These are phyloP conservation scores for Ceyx cyanopectus DNA, from an alignment of 2,113 vertebrate species.

Conservation along the genomic window DNA sequence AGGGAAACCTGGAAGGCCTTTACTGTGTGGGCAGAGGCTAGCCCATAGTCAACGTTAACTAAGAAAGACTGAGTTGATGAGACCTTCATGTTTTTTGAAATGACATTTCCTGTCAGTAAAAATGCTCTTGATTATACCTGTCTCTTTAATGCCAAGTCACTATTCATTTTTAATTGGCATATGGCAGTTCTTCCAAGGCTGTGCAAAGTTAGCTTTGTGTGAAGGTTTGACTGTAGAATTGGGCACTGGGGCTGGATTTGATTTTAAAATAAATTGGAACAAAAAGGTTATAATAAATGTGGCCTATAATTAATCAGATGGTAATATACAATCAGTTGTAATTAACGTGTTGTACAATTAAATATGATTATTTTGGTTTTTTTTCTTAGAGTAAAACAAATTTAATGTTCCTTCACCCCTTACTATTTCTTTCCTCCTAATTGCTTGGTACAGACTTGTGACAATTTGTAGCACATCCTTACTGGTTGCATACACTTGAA, in stretches of 20 bases:
- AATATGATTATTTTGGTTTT: not conserved
- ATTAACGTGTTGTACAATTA: not conserved
- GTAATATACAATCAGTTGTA: not conserved
- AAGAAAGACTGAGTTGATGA: not conserved
- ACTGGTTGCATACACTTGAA: not conserved
- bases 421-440: not conserved
- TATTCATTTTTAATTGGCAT: conserved; percentile 26
- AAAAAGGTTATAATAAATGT: not conserved
- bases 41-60: not conserved
- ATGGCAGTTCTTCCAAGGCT: not conserved
- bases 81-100: not conserved
- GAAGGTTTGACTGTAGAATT: not conserved
- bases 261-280: not conserved
- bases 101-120: not conserved
- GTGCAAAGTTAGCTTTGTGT: not conserved
- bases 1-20: not conserved
- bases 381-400: not conserved
- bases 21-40: not conserved
- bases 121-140: not conserved
- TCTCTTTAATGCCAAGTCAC: not conserved
- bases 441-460: not conserved
- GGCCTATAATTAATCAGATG: not conserved
- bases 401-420: not conserved
- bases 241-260: not conserved
- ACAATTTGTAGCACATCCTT: not conserved